These are phyloP conservation scores for Aphaenogaster rudis DNA, from an alignment of 1,140 invertebrate species.

Conservation along the genomic window DNA sequence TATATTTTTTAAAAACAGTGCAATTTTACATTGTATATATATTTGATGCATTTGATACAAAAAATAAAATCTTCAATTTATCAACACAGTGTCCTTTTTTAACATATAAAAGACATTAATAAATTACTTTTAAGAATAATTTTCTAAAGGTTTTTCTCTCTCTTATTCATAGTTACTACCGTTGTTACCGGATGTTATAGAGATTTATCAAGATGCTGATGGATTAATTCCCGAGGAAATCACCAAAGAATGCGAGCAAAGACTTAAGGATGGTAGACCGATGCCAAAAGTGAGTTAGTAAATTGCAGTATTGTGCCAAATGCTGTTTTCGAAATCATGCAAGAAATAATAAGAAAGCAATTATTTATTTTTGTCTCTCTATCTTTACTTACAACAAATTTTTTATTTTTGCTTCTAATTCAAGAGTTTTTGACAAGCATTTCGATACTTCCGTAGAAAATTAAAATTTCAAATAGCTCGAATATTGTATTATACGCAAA, in stretches of 20 bases:
- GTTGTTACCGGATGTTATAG: conserved; percentile 78
- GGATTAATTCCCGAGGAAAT: conserved; percentile 83
- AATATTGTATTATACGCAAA: background rate
- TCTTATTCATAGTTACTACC: conserved; percentile 76
- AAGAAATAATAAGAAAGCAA: background rate
- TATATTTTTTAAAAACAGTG: background rate
- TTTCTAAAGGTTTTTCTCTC: background rate
- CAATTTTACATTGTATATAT: background rate
- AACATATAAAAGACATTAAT: background rate
- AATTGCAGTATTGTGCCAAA: conserved; percentile 58
- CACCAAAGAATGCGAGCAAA: conserved; percentile 75
- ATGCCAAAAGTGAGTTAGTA: conserved; percentile 82
- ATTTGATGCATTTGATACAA: background rate
- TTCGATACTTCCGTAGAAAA: background rate
- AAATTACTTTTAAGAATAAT: background rate
- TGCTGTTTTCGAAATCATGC: background rate
- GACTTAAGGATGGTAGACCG: conserved; percentile 60
- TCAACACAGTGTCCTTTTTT: background rate
- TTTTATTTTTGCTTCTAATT: background rate
- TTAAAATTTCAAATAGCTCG: background rate
- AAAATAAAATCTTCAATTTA: conserved; percentile 1
- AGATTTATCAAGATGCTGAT: conserved; percentile 82
- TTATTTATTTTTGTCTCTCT: background rate
- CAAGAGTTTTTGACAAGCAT: background rate
- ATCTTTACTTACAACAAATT: background rate